Evolutionary conservation across 2,888 invertebrate species (phyloP), one percentile per base, ranked within the genome.

Genomic region (Eristalis intricaria): DNA sequence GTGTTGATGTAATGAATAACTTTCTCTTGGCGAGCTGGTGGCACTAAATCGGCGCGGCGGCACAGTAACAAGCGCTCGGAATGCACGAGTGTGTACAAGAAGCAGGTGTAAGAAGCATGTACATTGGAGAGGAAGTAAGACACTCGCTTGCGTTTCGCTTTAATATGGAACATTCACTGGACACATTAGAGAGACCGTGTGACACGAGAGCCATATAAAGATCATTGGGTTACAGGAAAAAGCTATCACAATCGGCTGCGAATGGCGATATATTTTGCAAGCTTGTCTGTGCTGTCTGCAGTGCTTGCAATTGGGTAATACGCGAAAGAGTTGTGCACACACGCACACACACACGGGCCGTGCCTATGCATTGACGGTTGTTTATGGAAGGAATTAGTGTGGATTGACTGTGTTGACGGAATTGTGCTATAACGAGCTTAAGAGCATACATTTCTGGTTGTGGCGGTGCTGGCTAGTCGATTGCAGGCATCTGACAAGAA

Each of bases 1-100:
- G 60, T 56, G 84, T 86, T 86, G 86, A 86, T 86, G 86, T 86
- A 86, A 86, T 83, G 83, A 86, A 75, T 82, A 83, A 86, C 86
- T 86, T 86, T 86, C 86, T 86, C 86, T 86, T 75, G 71, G 69
- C 69, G 66, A 40, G 13, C 66, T 73, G 65, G 65, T 63, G 43
- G 56, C 56, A 64, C 71, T 69, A 71, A 86, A 82, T 86, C 74
- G 74, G 85, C 82, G 70, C 74, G 70, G 40, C 74, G 74, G 85
- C 82, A 74, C 74, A 74, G 40, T 56, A 69, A 78, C 69, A 50
- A 65, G 65, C n/a, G n/a, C 68, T 61, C 38, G 58, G 66, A 38
- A 73, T 50, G 43, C 60, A 29, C 15, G 61, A 10, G 32, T 61
- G 50, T 43, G 19, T 56, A 11, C 26, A 7, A 50, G 68, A 26